These are phyloP conservation scores for Peromyscus californicus DNA, from an alignment of 2,113 vertebrate species.

Conservation along the genomic window DNA sequence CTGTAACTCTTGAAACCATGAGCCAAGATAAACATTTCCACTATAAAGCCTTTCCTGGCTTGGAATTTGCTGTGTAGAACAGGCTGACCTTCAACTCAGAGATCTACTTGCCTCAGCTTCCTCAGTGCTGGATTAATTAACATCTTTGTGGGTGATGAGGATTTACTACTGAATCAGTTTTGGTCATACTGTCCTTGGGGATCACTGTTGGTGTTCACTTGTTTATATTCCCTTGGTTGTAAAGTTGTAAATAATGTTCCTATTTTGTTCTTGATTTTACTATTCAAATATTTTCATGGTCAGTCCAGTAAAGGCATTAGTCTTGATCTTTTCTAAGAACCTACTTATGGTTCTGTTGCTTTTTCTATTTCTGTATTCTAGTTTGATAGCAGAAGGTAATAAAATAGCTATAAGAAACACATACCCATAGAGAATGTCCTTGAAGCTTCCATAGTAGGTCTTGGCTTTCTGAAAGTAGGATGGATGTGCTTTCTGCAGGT, in stretches of 20 bases:
- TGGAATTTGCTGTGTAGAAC: neutral
- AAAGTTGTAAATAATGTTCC: neutral
- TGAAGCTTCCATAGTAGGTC: too few species aligned
- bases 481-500: too few species aligned
- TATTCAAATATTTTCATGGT: too few species aligned
- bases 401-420: neutral
- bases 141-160: neutral
- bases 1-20: neutral
- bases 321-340: neutral
- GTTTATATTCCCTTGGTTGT: neutral
- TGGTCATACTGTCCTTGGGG: neutral
- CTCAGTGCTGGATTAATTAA: neutral
- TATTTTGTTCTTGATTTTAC: too few species aligned
- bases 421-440: too few species aligned
- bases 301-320: too few species aligned
- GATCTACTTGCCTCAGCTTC: neutral
- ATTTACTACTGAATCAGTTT: neutral
- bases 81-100: neutral
- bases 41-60: neutral
- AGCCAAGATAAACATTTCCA: neutral
- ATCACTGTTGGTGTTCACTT: too few species aligned
- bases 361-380: neutral
- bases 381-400: neutral
- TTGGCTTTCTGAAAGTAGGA: too few species aligned
- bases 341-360: neutral